A percentile compares a stretch with the other conserved stretches of the same genome.
Conservation (phyloP, 2,113 vertebrate species). For the Chamaetylas fuelleborni region DNA sequence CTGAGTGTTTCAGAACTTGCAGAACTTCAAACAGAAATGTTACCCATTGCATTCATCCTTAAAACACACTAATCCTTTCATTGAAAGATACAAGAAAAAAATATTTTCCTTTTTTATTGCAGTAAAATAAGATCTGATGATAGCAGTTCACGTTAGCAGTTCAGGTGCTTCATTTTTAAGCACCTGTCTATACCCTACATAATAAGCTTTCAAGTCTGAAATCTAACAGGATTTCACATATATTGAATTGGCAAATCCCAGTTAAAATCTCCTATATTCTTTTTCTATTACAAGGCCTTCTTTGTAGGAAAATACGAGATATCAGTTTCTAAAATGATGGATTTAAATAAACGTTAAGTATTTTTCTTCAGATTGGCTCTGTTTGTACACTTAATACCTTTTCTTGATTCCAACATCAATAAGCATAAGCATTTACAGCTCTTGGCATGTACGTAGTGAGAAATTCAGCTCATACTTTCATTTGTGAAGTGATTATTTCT, state of each 20-base stretch:
- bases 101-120: background rate
- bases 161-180: background rate
- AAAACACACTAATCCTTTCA: background rate
- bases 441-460: background rate
- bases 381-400: background rate
- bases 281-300: background rate
- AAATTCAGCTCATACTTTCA: background rate
- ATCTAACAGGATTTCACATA: background rate
- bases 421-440: background rate
- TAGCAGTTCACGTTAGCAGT: background rate
- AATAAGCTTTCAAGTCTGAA: background rate
- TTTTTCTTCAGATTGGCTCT: background rate
- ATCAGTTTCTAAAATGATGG: background rate
- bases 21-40: background rate
- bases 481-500: background rate
- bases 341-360: background rate
- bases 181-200: background rate
- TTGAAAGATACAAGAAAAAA: background rate
- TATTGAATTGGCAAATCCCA: background rate
- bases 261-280: background rate
- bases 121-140: background rate
- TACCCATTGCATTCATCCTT: background rate
- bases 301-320: background rate
- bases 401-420: background rate
- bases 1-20: background rate